Conservation (phyloP, 2,888 invertebrate species). For the Drosophila basisetae region DNA sequence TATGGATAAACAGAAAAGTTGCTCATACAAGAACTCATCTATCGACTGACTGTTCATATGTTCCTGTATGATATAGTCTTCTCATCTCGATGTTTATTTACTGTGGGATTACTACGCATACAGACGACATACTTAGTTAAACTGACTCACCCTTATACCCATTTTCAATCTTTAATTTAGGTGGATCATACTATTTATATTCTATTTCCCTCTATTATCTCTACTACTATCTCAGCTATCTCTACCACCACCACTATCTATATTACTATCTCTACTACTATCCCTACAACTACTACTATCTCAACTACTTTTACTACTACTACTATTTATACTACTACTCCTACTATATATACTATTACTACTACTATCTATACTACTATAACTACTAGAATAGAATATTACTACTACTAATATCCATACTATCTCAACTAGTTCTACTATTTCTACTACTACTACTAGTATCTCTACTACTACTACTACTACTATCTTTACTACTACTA, state of each 20-base stretch:
- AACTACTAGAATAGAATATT: no score
- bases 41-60: background rate
- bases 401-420: no score
- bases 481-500: accelerated
- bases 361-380: background rate
- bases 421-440: no score
- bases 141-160: background rate
- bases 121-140: background rate
- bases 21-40: background rate
- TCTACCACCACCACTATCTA: no score
- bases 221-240: background rate
- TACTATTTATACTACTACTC: no score
- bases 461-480: background rate
- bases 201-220: background rate
- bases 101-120: background rate
- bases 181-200: no score
- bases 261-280: background rate
- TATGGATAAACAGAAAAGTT: background rate
- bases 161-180: no score
- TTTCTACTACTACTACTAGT: background rate
- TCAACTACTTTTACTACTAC: no score
- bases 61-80: background rate
- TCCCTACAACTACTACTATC: background rate
- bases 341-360: no score
- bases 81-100: background rate